Evolutionary conservation across 2,797 vertebrate genomes (phyloP).

Genomic region (Gobio occitaniae): DNA sequence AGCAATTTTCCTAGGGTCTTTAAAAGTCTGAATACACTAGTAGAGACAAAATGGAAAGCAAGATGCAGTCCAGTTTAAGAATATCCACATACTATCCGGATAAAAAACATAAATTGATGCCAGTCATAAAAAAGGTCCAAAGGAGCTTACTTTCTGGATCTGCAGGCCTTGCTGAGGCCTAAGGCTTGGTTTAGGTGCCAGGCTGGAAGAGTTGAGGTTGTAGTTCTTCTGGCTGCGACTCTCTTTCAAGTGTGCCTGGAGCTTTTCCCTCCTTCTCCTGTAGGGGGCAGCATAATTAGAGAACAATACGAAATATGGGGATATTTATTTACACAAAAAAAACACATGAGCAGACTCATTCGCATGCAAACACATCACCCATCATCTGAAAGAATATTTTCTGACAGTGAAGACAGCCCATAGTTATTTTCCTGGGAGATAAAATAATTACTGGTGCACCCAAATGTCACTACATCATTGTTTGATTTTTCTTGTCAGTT

Average conservation of each 20-base stretch:
- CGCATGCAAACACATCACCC: constrained; percentile 20
- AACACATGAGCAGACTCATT: constrained; percentile 15
- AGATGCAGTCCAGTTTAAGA: not conserved
- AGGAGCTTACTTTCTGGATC: constrained; percentile 75
- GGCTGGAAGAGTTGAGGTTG: constrained; percentile 65
- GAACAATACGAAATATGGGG: not conserved
- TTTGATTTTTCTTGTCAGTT: constrained; percentile 70
- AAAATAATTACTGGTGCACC: constrained; percentile 68
- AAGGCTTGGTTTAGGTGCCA: constrained; percentile 67
- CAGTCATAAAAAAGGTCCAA: not conserved
- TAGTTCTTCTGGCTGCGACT: constrained; percentile 78
- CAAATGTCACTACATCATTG: constrained; percentile 69
- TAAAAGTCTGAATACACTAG: not conserved
- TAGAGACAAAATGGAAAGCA: not conserved
- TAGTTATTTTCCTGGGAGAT: constrained; percentile 49
- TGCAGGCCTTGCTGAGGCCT: constrained; percentile 68
- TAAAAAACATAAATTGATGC: not conserved
- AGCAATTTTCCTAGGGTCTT: not conserved
- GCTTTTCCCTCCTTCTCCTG: constrained; percentile 80
- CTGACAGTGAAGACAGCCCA: constrained; percentile 21
- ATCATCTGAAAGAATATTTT: constrained; percentile 18
- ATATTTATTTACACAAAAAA: constrained; percentile 37
- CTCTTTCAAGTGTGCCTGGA: constrained; percentile 82
- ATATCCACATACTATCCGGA: not conserved
- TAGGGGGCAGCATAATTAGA: constrained; percentile 28